Conservation (phyloP, 2,888 invertebrate species). For the Tethea ocularis region DNA sequence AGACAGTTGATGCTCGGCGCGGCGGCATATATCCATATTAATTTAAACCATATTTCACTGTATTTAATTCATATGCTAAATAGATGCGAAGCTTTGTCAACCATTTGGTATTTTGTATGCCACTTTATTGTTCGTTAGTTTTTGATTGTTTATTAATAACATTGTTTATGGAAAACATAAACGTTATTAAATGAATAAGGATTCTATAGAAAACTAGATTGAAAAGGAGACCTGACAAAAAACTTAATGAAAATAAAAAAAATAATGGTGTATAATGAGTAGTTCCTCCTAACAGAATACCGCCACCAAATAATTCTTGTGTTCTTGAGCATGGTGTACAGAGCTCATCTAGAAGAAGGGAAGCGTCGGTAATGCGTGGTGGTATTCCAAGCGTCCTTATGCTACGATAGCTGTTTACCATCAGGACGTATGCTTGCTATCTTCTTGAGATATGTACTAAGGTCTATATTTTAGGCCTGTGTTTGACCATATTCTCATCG, state of each 20-base stretch:
- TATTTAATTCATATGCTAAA: slow-evolving; percentile 94
- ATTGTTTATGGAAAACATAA: slow-evolving; percentile 26
- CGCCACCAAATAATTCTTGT: too few relatives aligned
- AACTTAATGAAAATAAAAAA: background rate
- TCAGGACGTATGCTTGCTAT: too few relatives aligned
- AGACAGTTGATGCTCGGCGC: slow-evolving; percentile 42
- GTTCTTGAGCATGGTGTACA: too few relatives aligned
- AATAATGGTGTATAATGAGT: too few relatives aligned
- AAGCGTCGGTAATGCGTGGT: too few relatives aligned
- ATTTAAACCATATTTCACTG: slow-evolving; percentile 90
- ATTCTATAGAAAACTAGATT: background rate
- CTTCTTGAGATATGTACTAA: too few relatives aligned
- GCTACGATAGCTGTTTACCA: too few relatives aligned
- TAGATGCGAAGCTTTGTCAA: slow-evolving; percentile 84
- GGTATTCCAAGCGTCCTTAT: too few relatives aligned
- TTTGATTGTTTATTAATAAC: slow-evolving; percentile 39
- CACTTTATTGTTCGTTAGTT: slow-evolving; percentile 52
- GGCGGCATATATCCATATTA: slow-evolving; percentile 88
- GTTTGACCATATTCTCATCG: too few relatives aligned
- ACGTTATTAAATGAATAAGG: background rate
- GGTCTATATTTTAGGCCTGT: too few relatives aligned
- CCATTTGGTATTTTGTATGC: slow-evolving; percentile 50
- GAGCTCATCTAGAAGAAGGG: too few relatives aligned
- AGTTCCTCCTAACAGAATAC: too few relatives aligned
- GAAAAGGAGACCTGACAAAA: background rate